Percentiles rank a stretch among this genome's conserved stretches.
phyloP scores from a whole-genome alignment of 2,113 vertebrate genomes.

The Oncorhynchus gorbuscha region DNA sequence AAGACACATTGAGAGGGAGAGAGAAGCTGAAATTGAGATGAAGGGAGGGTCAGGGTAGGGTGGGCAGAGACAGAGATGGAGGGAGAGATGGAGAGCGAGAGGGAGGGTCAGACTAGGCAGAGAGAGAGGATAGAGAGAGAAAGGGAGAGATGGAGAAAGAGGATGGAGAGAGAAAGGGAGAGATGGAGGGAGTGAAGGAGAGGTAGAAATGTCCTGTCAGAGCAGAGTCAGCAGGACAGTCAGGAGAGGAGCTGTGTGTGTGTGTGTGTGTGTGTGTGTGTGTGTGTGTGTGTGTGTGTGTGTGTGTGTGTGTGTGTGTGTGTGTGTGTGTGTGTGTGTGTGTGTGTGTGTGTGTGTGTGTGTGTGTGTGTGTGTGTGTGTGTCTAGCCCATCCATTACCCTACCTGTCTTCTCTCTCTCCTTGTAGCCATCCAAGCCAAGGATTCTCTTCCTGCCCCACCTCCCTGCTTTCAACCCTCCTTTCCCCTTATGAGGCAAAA shows the following conservation, averaged over 20 bases:
- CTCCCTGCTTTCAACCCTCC: constrained; percentile 20
- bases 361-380: background rate
- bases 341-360: constrained; percentile 10
- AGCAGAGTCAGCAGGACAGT: constrained; percentile 64
- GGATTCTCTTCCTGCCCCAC: constrained; percentile 11
- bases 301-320: no score
- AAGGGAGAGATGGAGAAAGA: background rate
- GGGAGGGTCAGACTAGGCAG: background rate
- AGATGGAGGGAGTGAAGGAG: constrained; percentile 40
- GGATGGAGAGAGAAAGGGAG: background rate
- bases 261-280: constrained; percentile 1
- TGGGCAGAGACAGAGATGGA: background rate
- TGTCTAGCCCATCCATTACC: constrained; percentile 59
- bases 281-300: no score
- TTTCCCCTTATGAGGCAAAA: constrained; percentile 68
- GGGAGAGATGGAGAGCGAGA: background rate
- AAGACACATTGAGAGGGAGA: constrained; percentile 14
- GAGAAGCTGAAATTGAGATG: constrained; percentile 37
- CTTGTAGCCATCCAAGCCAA: constrained; percentile 39
- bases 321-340: constrained; percentile 19
- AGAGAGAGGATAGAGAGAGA: constrained; percentile 4
- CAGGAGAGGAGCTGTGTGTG: constrained; percentile 8
- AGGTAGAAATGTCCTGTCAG: constrained; percentile 60
- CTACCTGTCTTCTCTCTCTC: constrained; percentile 38
- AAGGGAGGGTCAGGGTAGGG: background rate